Conservation (phyloP, 2,797 vertebrate species). For the Micropoecilia bifurca region DNA sequence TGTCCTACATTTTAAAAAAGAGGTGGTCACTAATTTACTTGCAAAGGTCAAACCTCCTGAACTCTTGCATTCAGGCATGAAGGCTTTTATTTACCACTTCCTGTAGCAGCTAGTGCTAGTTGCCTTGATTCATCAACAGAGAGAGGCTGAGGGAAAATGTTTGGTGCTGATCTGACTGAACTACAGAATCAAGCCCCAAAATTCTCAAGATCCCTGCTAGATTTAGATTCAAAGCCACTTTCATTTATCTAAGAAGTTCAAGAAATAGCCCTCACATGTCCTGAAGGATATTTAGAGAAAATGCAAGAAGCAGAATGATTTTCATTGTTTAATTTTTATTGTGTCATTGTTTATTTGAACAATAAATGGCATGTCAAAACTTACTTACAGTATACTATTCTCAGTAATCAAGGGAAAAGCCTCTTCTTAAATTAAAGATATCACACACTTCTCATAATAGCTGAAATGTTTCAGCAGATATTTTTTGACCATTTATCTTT, state of each 20-base stretch:
- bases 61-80: constrained; percentile 65
- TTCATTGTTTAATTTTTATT: neutral
- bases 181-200: neutral
- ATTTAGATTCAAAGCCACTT: neutral
- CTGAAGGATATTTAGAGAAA: neutral
- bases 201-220: neutral
- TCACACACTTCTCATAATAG: neutral
- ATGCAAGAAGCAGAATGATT: neutral
- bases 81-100: constrained; percentile 68
- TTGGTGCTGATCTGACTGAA: neutral
- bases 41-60: constrained; percentile 44
- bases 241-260: neutral
- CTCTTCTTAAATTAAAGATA: neutral
- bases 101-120: constrained; percentile 45
- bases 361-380: neutral
- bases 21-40: neutral
- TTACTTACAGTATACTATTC: neutral
- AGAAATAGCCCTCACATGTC: neutral
- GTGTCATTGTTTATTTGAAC: neutral
- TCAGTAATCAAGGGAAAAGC: neutral
- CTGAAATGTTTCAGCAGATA: neutral
- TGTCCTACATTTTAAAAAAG: neutral
- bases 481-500: neutral
- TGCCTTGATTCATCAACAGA: constrained; percentile 74
- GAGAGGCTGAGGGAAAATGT: constrained; percentile 68